Evolutionary conservation across 2,888 invertebrate genomes (phyloP).

Genomic region (Trachelus tabidus): DNA sequence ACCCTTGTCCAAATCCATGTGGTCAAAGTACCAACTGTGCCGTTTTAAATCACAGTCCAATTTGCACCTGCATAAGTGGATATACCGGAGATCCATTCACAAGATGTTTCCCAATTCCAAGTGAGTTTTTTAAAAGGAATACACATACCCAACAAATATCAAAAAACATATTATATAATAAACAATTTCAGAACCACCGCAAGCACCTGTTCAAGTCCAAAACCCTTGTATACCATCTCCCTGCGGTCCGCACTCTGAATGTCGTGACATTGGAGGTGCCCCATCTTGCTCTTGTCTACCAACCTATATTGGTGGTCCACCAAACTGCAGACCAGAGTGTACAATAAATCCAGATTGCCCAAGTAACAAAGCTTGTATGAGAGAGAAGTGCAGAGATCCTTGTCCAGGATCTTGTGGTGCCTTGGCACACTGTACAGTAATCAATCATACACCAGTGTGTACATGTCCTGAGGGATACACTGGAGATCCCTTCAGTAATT

Average conservation of each 20-base stretch:
- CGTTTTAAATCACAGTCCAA: constrained; percentile 67
- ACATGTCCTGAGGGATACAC: constrained; percentile 76
- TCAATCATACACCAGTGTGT: constrained; percentile 81
- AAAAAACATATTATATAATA: background rate
- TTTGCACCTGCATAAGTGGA: constrained; percentile 65
- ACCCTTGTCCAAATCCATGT: constrained; percentile 66
- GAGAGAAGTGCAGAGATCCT: constrained; percentile 82
- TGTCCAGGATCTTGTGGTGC: constrained; percentile 83
- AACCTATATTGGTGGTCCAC: constrained; percentile 68
- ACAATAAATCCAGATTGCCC: constrained; percentile 80
- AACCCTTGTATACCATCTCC: constrained; percentile 71
- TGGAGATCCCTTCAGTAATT: constrained; percentile 79
- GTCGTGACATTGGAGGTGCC: constrained; percentile 67
- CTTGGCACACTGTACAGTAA: constrained; percentile 73
- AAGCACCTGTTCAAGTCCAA: constrained; percentile 45
- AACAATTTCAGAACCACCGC: constrained; percentile 19
- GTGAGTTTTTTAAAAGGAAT: constrained; percentile 26
- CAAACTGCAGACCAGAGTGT: constrained; percentile 78
- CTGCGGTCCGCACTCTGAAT: constrained; percentile 71
- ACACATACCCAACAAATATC: background rate
- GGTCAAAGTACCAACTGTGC: constrained; percentile 66
- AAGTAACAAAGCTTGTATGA: constrained; percentile 80
- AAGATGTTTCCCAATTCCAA: constrained; percentile 73
- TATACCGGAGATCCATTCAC: constrained; percentile 83
- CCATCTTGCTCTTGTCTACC: constrained; percentile 69